Base-by-base conservation (phyloP, 2,113 vertebrate species). In the Hystrix brachyura region DNA sequence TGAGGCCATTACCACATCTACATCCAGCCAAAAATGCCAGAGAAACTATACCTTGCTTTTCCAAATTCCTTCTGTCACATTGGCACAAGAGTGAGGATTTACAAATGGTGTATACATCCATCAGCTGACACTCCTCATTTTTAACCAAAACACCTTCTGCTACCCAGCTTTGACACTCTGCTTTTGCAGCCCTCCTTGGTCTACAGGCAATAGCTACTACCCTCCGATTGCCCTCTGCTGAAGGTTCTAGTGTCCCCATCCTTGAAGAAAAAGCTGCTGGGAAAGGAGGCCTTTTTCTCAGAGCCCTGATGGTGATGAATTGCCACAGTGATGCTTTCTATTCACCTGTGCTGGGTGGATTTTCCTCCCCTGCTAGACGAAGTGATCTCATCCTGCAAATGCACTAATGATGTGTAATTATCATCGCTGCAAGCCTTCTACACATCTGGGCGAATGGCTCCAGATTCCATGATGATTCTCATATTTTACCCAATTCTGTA, bases 381-480 rank as follows among this genome's bases (percentile, higher is more conserved):
- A 64, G 64, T 76, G 76, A n/a, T 79, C 57, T 83, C 78, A 59
- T 74, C 93, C 81, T 93, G 78, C 34, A 67, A 78, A 59, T 18
- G 82, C 82, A 72, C 91, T 87, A 94, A 95, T 92, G 96, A 88
- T 88, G 82, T 74, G 38, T 97, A 97, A 98, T 98, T 97, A 95
- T 78, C 93, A 82, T 89, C 48, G 1, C 96, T 78, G 29, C 91
- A 92, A 97, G 96, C 87, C 64, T 91, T 67, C 72, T 65, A 84
- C 62, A 87, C 96, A 87, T 96, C 96, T 97, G 96, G 90, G 92
- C 94, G 91, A 89, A 97, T 96, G 95, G 72, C 82, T 94, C 29
- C 82, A 86, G 91, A 46, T 90, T 96, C 90, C 34, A 3, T 64
- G 81, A 95, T 59, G 59, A 78, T 80, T 34, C 65, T 69, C 87